These are phyloP conservation scores for Brachyrhaphis roseni DNA, from an alignment of 2,797 vertebrate species.

Conservation along the genomic window DNA sequence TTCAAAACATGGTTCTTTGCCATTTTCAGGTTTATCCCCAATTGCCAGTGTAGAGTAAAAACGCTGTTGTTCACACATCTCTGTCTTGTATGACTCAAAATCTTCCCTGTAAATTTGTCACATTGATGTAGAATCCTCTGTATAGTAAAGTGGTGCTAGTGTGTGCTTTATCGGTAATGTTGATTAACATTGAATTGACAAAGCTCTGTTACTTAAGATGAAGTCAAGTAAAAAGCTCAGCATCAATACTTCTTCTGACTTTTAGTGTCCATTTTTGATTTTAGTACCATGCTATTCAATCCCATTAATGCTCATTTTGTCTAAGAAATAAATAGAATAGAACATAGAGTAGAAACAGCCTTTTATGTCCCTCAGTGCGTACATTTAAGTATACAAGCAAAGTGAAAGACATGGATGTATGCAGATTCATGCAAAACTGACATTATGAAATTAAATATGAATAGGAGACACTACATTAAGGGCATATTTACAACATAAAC, in stretches of 20 bases:
- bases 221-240: conserved; percentile 28
- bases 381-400: neutral
- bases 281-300: conserved; percentile 20
- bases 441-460: neutral
- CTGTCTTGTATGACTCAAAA: conserved; percentile 53
- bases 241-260: conserved; percentile 23
- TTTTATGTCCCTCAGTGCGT: neutral
- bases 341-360: neutral
- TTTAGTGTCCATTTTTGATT: conserved; percentile 22
- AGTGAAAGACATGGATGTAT: neutral
- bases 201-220: conserved; percentile 39
- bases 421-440: neutral
- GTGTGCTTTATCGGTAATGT: conserved; percentile 36
- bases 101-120: conserved; percentile 57
- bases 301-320: conserved; percentile 12
- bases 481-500: neutral
- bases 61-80: conserved; percentile 53
- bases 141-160: conserved; percentile 39
- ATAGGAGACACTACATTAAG: neutral
- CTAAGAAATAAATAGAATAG: neutral
- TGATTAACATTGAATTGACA: conserved; percentile 21
- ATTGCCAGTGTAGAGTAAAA: conserved; percentile 49
- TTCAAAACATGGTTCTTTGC: conserved; percentile 63
- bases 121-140: conserved; percentile 41
- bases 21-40: conserved; percentile 62